A percentile compares a stretch with the other conserved stretches of the same genome.
Conservation (phyloP, 2,888 invertebrate genomes). For the Microctonus brassicae region DNA sequence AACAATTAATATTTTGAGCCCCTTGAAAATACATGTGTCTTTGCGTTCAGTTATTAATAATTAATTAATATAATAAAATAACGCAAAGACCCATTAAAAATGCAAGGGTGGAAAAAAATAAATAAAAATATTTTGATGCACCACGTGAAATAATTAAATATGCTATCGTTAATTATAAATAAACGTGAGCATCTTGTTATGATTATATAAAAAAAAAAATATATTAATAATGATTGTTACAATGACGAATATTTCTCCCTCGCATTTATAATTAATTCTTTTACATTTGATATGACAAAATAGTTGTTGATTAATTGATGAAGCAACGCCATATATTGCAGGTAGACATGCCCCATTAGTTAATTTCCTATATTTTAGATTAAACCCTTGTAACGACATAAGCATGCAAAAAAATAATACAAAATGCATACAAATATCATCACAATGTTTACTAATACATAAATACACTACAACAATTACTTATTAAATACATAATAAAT, state of each 20-base stretch:
- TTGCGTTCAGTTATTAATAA: constrained; percentile 3
- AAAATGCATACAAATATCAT: neutral
- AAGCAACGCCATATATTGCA: constrained; percentile 43
- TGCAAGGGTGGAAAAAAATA: neutral
- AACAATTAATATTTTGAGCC: constrained; percentile 3
- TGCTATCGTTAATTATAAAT: constrained; percentile 46
- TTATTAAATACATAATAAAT: neutral
- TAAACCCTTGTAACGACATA: constrained; percentile 50
- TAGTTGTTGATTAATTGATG: constrained; percentile 46
- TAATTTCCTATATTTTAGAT: constrained; percentile 54
- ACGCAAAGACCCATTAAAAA: neutral
- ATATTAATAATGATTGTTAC: constrained; percentile 36
- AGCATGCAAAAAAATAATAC: constrained; percentile 44
- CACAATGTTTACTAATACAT: neutral
- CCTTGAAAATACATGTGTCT: neutral
- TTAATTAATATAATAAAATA: neutral
- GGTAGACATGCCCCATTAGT: constrained; percentile 53
- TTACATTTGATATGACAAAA: constrained; percentile 51
- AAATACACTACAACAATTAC: neutral
- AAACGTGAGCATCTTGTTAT: constrained; percentile 66
- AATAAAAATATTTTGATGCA: neutral
- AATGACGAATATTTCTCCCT: constrained; percentile 52
- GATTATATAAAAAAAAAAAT: constrained; percentile 38
- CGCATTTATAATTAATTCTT: constrained; percentile 21
- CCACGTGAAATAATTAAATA: constrained; percentile 12